A percentile compares a stretch with the other conserved stretches of the same genome.
These are phyloP conservation scores for Cromileptes altivelis DNA, from an alignment of 2,113 vertebrate species.

Conservation along the genomic window DNA sequence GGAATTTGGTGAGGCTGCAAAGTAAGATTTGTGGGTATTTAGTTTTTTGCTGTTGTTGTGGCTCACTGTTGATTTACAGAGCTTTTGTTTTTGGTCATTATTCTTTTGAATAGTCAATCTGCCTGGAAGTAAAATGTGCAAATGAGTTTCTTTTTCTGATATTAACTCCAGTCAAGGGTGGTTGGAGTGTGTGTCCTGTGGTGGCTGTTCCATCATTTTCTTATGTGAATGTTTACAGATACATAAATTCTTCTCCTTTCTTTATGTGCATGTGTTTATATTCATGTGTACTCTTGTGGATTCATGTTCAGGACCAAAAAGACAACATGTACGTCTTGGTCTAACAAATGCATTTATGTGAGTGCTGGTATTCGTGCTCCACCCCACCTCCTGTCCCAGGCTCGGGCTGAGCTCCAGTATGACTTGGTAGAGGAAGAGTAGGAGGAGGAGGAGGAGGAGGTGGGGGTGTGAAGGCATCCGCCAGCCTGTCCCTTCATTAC, in stretches of 20 bases:
- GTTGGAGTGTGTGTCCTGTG: conserved; percentile 52
- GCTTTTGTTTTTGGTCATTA: conserved; percentile 64
- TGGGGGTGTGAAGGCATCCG: conserved; percentile 50
- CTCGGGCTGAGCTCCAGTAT: conserved; percentile 66
- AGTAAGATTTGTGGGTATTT: conserved; percentile 59
- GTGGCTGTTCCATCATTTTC: conserved; percentile 37
- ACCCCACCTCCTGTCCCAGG: conserved; percentile 69
- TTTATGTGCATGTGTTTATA: neutral
- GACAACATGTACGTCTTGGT: conserved; percentile 1
- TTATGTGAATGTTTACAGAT: neutral
- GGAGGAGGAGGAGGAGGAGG: conserved; percentile 31
- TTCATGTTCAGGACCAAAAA: neutral
- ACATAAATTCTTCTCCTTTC: neutral
- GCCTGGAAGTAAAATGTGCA: conserved; percentile 68
- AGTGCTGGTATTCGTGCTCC: conserved; percentile 58
- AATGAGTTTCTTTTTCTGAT: conserved; percentile 63
- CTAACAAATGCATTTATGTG: conserved; percentile 33
- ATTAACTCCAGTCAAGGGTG: conserved; percentile 54
- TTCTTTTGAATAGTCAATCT: conserved; percentile 67
- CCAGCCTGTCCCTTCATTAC: conserved; percentile 67
- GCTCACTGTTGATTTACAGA: conserved; percentile 69
- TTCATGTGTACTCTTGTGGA: neutral
- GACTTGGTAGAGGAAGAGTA: conserved; percentile 46
- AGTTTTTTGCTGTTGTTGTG: conserved; percentile 36
- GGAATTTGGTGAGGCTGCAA: conserved; percentile 53